A percentile compares a stretch with the other conserved stretches of the same genome.
Evolutionary conservation across 1,140 invertebrate species (phyloP).

Genomic region (Druon quercuslanigerum): DNA sequence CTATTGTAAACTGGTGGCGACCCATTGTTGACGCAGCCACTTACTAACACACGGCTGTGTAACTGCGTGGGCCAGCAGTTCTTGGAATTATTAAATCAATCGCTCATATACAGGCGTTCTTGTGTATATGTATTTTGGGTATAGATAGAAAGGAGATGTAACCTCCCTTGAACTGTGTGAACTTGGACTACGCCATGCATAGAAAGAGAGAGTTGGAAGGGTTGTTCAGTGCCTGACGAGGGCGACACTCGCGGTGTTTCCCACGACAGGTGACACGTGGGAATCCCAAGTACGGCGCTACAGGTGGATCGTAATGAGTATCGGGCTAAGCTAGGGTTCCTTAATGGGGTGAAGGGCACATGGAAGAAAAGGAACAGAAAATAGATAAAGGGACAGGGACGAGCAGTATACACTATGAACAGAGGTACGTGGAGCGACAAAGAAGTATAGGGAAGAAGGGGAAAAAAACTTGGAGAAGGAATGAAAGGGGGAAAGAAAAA

Average conservation of each 20-base stretch:
- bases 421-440: constrained; percentile 14
- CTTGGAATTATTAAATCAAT: too few species aligned
- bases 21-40: too few species aligned
- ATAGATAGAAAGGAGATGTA: too few species aligned
- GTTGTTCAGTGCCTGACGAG: constrained; percentile 48
- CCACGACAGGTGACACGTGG: constrained; percentile 75
- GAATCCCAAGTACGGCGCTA: constrained; percentile 66
- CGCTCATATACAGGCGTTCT: too few species aligned
- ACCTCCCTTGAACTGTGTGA: too few species aligned
- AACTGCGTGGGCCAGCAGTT: too few species aligned
- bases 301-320: constrained; percentile 66
- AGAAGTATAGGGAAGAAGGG: constrained; percentile 20
- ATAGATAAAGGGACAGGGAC: neutral
- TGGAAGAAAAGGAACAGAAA: too few species aligned
- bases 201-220: constrained; percentile 42
- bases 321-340: constrained; percentile 44
- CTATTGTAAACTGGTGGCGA: too few species aligned
- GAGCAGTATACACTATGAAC: neutral
- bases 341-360: constrained; percentile 3
- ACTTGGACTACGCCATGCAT: too few species aligned
- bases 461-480: neutral
- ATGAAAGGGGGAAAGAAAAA: too few species aligned
- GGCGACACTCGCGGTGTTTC: constrained; percentile 62
- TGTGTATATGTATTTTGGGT: too few species aligned
- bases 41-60: too few species aligned